phyloP scores from a whole-genome alignment of 2,113 vertebrate genomes.

The Cichladusa arquata region DNA sequence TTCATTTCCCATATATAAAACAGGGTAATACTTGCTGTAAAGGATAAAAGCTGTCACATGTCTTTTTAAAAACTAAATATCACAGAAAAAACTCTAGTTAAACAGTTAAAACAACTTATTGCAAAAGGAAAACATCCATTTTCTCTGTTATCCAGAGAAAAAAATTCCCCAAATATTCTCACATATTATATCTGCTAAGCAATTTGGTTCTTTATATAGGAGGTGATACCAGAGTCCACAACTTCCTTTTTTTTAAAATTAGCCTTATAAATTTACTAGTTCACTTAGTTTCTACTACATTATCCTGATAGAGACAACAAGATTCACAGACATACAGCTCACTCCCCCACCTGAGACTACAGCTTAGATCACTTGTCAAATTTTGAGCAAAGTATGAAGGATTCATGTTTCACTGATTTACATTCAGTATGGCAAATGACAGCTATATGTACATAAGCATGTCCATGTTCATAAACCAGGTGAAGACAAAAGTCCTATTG shows the following conservation, averaged over 20 bases:
- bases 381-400: not conserved
- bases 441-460: not conserved
- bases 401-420: not conserved
- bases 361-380: not conserved
- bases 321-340: not conserved
- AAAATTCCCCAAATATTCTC: not conserved
- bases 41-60: not conserved
- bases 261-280: not conserved
- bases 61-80: not conserved
- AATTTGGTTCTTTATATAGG: not conserved
- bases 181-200: not conserved
- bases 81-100: not conserved
- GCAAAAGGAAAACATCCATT: not conserved
- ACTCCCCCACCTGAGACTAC: not conserved
- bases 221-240: not conserved
- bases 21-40: not conserved
- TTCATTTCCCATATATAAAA: not conserved
- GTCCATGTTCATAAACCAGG: not conserved
- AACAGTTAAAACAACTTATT: not conserved
- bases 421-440: not conserved
- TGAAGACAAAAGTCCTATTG: not conserved
- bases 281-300: not conserved
- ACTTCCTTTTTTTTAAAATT: not conserved
- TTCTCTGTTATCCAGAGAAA: not conserved
- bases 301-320: not conserved